Conservation (phyloP, 2,113 vertebrate species). For the Mustela lutreola region DNA sequence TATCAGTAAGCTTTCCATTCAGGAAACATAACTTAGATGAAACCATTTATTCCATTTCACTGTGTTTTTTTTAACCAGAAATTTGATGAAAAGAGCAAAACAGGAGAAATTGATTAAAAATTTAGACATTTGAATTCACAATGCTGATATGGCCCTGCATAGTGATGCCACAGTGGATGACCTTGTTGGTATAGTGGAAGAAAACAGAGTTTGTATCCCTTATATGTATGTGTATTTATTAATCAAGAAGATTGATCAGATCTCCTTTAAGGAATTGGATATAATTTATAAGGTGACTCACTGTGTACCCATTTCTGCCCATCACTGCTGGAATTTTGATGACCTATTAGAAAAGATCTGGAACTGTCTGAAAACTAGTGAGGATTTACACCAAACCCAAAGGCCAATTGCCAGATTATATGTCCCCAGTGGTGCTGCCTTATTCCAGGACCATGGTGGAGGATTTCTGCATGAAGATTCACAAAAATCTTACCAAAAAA, state of each 20-base stretch:
- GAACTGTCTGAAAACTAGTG: conserved; percentile 96
- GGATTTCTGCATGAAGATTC: conserved; percentile 98
- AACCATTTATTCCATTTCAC: background rate
- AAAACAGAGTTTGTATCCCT: conserved; percentile 95
- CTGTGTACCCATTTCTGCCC: conserved; percentile 98
- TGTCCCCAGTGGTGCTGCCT: conserved; percentile 95
- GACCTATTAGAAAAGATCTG: conserved; percentile 97
- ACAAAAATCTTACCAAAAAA: conserved; percentile 99
- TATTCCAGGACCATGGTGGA: conserved; percentile 94
- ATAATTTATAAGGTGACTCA: conserved; percentile 99
- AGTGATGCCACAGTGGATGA: too few relatives aligned
- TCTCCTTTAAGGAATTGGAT: conserved; percentile 98
- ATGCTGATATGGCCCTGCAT: too few relatives aligned
- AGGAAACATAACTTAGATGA: background rate
- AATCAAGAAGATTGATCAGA: conserved; percentile 99
- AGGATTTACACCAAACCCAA: conserved; percentile 99
- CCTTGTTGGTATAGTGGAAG: too few relatives aligned
- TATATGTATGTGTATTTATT: conserved; percentile 93
- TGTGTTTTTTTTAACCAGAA: background rate
- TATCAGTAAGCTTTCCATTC: background rate
- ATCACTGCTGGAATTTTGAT: conserved; percentile 99
- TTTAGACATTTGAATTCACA: background rate
- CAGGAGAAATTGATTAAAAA: background rate
- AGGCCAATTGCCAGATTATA: conserved; percentile 98
- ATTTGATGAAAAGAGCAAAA: background rate